These are phyloP conservation scores for Brevimyrus niger DNA, from an alignment of 2,113 vertebrate genomes.

Conservation along the genomic window DNA sequence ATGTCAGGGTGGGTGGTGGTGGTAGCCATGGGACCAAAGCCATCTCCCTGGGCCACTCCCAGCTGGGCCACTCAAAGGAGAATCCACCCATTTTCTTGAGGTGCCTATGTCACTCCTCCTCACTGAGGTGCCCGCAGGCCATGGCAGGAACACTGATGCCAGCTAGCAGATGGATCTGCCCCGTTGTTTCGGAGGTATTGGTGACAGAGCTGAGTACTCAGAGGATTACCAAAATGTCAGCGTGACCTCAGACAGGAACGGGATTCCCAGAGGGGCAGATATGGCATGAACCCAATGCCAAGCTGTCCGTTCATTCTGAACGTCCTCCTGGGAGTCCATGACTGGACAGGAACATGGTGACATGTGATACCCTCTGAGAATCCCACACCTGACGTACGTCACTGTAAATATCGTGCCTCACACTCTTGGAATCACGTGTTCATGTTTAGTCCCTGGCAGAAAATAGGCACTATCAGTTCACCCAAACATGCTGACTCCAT, in stretches of 20 bases:
- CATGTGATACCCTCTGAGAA: neutral
- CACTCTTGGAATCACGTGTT: neutral
- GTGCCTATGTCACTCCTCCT: neutral
- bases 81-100: neutral
- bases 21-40: neutral
- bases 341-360: neutral
- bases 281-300: neutral
- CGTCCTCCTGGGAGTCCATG: neutral
- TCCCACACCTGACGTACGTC: neutral
- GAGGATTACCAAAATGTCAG: slow-evolving; percentile 10
- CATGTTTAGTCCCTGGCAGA: neutral
- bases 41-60: neutral
- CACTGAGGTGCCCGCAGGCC: neutral
- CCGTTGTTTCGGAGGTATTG: neutral
- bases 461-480: neutral
- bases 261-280: neutral
- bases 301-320: neutral
- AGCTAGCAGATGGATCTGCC: neutral
- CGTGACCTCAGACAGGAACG: neutral
- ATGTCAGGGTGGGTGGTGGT: neutral
- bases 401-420: neutral
- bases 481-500: neutral
- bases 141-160: neutral
- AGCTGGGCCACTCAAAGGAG: neutral
- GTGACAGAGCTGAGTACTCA: neutral